phyloP scores from a whole-genome alignment of 2,888 invertebrate species.

The Eristalis pertinax region DNA sequence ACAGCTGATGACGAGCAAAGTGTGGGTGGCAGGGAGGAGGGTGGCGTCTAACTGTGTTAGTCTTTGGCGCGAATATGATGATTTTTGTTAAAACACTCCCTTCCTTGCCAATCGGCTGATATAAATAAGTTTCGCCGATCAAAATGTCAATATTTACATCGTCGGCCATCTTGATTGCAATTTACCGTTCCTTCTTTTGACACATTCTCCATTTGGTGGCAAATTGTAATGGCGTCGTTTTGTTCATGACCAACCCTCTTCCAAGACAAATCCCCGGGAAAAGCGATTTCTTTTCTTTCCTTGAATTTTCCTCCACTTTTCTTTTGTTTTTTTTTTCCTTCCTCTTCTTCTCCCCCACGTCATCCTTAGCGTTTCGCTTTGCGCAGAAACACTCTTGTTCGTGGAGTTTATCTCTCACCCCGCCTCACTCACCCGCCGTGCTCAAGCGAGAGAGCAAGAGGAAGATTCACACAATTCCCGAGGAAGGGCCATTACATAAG shows the following conservation, averaged over 20 bases:
- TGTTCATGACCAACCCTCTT: slow-evolving; percentile 50
- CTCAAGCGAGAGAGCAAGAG: background rate
- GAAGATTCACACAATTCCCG: slow-evolving; percentile 48
- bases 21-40: background rate
- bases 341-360: background rate
- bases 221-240: slow-evolving; percentile 64
- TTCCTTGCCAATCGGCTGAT: background rate
- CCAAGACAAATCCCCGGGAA: slow-evolving; percentile 46
- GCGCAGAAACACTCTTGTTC: slow-evolving; percentile 58
- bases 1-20: slow-evolving; percentile 46
- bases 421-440: background rate
- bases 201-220: slow-evolving; percentile 15
- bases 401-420: slow-evolving; percentile 13
- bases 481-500: slow-evolving; percentile 46
- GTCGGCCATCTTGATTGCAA: slow-evolving; percentile 60
- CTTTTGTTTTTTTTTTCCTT: background rate
- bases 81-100: slow-evolving; percentile 46
- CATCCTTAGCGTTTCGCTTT: background rate
- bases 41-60: background rate
- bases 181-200: slow-evolving; percentile 22
- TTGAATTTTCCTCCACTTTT: too few relatives aligned
- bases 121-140: slow-evolving; percentile 21
- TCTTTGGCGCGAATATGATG: slow-evolving; percentile 42
- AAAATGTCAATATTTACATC: slow-evolving; percentile 60
- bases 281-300: slow-evolving; percentile 14